Base-by-base conservation (phyloP, 2,113 vertebrate species). In the human region DNA sequence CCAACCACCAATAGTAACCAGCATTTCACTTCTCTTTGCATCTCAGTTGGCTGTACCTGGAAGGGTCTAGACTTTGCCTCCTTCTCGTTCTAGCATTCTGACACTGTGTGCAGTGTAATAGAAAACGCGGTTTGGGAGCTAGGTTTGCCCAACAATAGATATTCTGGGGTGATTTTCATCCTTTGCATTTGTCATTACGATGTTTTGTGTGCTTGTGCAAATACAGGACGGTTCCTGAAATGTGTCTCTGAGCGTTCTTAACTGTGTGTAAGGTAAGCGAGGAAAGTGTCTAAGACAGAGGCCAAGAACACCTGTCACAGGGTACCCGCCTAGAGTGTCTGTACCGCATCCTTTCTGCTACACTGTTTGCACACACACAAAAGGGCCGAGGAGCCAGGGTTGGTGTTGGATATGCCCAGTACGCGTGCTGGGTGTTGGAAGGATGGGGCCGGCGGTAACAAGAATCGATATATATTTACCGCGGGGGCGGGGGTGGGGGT, bases 401-500 rank as follows among this genome's bases (percentile, higher is more conserved):
- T 73, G 84, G 68, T 13, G 48, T 45, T 22, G 70, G 84, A 17
- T 72, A 16, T 92, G 55, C 70, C 84, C 20, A 4, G 81, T 16
- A 14, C 12, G 6, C 4, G 9, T 16, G 81, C 72, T n/a, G 92
- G 48, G 72, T 82, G 66, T 48, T 32, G 86, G 72, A 82, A 96
- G 86, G 91, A 88, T 32, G 57, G 79, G 70, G 64, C 80, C 9
- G 11, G 55, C 27, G 16, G 0, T 25, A 78, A 6, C 85, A 89
- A 80, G 95, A 92, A 93, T 92, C 84, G 90, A 86, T 97, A 80
- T 90, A 89, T 97, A 87, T 95, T 89, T 97, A 95, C 80, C 50
- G 79, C 35, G 55, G 86, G 50, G 95, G 93, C 6, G 75, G 76
- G n/a, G 93, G 40, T 30, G 68, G 87, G 95, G 89, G 25, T 70